These are phyloP conservation scores for Crotalus tigris DNA, from an alignment of 2,113 vertebrate species.

Conservation along the genomic window DNA sequence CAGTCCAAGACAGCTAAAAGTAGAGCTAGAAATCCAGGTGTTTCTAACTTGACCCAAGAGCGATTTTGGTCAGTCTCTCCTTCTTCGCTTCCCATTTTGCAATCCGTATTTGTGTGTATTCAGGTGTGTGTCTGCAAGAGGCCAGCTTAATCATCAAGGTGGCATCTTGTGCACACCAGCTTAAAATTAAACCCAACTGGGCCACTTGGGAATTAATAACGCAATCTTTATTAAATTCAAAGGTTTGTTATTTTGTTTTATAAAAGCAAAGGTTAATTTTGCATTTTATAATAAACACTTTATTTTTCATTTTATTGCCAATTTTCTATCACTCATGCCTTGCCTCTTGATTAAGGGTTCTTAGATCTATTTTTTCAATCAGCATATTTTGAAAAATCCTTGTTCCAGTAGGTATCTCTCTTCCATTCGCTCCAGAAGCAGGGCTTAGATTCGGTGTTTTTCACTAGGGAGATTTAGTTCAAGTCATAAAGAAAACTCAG, in stretches of 20 bases:
- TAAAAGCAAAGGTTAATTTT: not conserved
- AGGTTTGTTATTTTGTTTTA: not conserved
- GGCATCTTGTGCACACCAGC: not conserved
- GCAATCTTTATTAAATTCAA: not conserved
- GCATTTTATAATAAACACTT: not conserved
- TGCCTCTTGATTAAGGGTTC: not conserved
- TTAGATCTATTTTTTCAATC: not conserved
- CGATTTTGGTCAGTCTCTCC: not conserved
- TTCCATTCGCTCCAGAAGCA: not conserved
- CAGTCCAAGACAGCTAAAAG: not conserved
- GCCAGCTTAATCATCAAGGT: not conserved
- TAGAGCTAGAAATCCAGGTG: not conserved
- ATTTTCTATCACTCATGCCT: not conserved
- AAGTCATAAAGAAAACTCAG: not conserved
- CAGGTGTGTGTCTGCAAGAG: not conserved
- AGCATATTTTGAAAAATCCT: not conserved
- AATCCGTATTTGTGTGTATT: not conserved
- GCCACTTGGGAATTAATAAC: not conserved
- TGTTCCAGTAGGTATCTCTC: not conserved
- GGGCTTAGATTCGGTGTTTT: not conserved
- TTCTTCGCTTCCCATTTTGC: not conserved
- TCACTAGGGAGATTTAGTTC: not conserved
- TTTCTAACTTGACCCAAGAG: not conserved
- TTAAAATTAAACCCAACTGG: not conserved
- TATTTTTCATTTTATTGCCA: not conserved